These are phyloP conservation scores for Colaptes auratus DNA, from an alignment of 2,113 vertebrate genomes.

Conservation along the genomic window DNA sequence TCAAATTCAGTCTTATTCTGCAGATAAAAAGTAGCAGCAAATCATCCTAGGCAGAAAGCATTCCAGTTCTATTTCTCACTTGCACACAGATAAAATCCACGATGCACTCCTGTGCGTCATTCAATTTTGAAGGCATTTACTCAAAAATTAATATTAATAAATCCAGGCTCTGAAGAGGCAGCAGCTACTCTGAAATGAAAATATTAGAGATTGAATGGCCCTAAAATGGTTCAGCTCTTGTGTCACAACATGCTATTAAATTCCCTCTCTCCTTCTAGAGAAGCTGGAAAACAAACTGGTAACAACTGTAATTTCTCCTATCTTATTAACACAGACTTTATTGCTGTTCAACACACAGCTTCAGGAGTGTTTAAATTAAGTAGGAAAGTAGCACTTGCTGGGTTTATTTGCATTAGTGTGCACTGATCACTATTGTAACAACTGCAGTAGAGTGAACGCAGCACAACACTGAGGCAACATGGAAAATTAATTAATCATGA, in stretches of 20 bases:
- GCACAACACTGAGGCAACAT: neutral
- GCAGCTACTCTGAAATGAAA: neutral
- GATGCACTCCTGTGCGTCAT: neutral
- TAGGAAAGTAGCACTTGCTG: neutral
- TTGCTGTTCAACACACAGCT: neutral
- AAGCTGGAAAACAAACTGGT: neutral
- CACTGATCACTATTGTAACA: neutral
- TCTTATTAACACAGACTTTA: neutral
- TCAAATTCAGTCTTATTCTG: neutral
- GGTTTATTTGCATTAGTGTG: neutral
- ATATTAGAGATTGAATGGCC: neutral
- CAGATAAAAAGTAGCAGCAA: neutral
- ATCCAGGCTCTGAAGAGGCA: neutral
- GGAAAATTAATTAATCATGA: neutral
- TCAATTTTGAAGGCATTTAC: neutral
- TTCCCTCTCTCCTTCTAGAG: neutral
- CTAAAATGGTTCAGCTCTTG: neutral
- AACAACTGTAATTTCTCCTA: neutral
- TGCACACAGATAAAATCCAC: neutral
- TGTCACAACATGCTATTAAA: neutral
- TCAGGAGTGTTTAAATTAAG: neutral
- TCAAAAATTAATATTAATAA: neutral
- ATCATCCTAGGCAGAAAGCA: neutral
- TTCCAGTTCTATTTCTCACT: neutral
- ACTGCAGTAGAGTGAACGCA: neutral